Base-by-base conservation (phyloP, 2,888 invertebrate species). In the Catocala sponsa region DNA sequence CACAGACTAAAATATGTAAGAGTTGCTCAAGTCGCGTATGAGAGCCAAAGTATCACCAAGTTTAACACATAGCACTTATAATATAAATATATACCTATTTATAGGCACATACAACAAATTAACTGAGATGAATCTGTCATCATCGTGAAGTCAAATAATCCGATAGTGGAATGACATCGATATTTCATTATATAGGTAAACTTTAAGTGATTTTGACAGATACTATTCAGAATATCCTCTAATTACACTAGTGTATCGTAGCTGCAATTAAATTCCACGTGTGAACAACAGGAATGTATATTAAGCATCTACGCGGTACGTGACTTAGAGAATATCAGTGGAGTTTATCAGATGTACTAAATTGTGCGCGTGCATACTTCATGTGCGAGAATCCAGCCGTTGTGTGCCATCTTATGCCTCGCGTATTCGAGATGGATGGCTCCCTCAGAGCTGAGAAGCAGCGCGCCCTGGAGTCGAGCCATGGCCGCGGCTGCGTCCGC, bases 341-440 rank as follows among this genome's bases (percentile, higher is more conserved):
- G 13, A 55, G 42, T 58, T 55, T 42, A 53, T 65, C 44, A 64
- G 41, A 76, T 35, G n/a, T 50, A 70, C 75, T 76, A 71, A 76
- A 74, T 76, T 64, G 90, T 90, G 91, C 91, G 83, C 91, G 92
- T 92, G 91, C 94, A 91, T 94, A 94, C 93, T 93, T 93, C 94
- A 88, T 93, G 94, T 90, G 92, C 91, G 91, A 91, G 91, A 90
- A 94, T 94, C 94, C 95, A 94, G 91, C 94, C 94, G 92, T 94
- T 95, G 95, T 94, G 95, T 90, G 98, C 98, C 99, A 99, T 99
- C 97, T 99, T 99, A 95, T 98, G 98, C 96, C 98, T 98, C 94
- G 99, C 99, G 96, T 98, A 99, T 96, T 99, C 99, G 95, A 99
- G 99, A 93, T 99, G 97, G 93, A 99, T 98, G 90, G 99, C 98